These are phyloP conservation scores for Neostethus bicornis DNA, from an alignment of 2,797 vertebrate species.

Conservation along the genomic window DNA sequence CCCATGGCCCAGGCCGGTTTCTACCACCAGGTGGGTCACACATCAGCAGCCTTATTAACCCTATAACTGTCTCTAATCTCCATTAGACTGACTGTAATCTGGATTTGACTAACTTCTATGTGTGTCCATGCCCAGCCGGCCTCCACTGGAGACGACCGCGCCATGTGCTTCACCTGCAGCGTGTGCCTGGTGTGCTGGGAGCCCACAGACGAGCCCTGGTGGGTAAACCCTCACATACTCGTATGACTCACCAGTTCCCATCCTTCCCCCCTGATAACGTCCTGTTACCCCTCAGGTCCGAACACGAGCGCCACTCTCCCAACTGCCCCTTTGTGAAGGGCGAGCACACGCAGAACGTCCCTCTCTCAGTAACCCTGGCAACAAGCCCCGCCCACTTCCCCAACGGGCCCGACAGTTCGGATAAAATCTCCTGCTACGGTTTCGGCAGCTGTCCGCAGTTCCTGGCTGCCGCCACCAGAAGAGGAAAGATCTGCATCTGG, in stretches of 20 bases:
- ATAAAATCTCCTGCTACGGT: conserved; percentile 95
- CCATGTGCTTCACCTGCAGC: conserved; percentile 99
- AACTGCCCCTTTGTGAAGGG: conserved; percentile 99
- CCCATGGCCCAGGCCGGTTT: conserved; percentile 99
- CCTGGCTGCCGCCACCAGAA: conserved; percentile 94
- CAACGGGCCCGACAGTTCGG: conserved; percentile 89
- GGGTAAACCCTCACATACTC: conserved; percentile 40
- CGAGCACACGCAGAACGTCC: conserved; percentile 98
- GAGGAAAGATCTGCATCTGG: conserved; percentile 98
- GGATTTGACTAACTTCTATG: no score
- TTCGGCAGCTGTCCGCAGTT: conserved; percentile 98
- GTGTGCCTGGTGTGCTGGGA: conserved; percentile 99
- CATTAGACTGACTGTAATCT: no score
- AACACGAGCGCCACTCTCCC: conserved; percentile 98
- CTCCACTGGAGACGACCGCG: conserved; percentile 96
- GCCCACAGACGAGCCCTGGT: conserved; percentile 99
- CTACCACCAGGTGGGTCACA: conserved; percentile 97
- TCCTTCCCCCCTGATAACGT: not conserved
- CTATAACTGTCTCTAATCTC: no score
- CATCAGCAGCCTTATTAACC: no score
- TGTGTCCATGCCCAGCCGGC: conserved; percentile 83
- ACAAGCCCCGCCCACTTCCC: conserved; percentile 97
- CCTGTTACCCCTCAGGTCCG: conserved; percentile 83
- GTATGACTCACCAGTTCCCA: not conserved
- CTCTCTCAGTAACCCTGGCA: conserved; percentile 95